phyloP scores from a whole-genome alignment of 2,797 vertebrate species.

The Platyrinchus mystaceus region DNA sequence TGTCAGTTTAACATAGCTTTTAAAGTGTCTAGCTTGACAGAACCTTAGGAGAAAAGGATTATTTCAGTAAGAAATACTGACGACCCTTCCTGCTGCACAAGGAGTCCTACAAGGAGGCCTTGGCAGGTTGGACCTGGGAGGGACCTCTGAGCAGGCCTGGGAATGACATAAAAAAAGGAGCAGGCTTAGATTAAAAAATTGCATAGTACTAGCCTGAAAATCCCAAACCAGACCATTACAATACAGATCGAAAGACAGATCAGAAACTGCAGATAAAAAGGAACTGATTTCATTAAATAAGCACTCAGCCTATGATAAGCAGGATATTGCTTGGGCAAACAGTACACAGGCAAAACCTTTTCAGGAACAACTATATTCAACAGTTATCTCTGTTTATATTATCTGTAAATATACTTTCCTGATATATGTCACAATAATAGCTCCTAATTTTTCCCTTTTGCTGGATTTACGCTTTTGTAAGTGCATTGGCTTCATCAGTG shows the following conservation, averaged over 20 bases:
- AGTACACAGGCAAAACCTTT: not conserved
- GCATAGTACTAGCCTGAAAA: not conserved
- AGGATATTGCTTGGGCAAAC: slow-evolving; percentile 1
- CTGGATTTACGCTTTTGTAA: not conserved
- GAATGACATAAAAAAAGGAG: not conserved
- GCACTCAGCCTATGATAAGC: not conserved
- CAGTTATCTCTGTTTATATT: slow-evolving; percentile 20
- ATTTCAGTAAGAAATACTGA: not conserved
- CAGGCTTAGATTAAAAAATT: not conserved
- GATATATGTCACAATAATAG: slow-evolving; percentile 13
- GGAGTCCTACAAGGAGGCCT: not conserved
- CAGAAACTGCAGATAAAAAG: slow-evolving; percentile 32
- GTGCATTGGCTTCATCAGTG: not conserved
- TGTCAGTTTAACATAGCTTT: slow-evolving; percentile 11
- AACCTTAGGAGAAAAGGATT: not conserved
- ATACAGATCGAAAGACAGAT: not conserved
- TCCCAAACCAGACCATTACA: not conserved
- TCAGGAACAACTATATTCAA: not conserved
- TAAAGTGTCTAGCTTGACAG: not conserved
- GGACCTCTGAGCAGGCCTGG: not conserved
- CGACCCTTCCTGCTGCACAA: not conserved
- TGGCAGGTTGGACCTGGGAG: not conserved
- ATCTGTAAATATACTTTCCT: slow-evolving; percentile 8
- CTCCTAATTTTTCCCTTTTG: slow-evolving; percentile 5
- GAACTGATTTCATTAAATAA: slow-evolving; percentile 40